A percentile compares a stretch with the other conserved stretches of the same genome.
Evolutionary conservation across 2,113 vertebrate genomes (phyloP).

Genomic region (Scomber colias): DNA sequence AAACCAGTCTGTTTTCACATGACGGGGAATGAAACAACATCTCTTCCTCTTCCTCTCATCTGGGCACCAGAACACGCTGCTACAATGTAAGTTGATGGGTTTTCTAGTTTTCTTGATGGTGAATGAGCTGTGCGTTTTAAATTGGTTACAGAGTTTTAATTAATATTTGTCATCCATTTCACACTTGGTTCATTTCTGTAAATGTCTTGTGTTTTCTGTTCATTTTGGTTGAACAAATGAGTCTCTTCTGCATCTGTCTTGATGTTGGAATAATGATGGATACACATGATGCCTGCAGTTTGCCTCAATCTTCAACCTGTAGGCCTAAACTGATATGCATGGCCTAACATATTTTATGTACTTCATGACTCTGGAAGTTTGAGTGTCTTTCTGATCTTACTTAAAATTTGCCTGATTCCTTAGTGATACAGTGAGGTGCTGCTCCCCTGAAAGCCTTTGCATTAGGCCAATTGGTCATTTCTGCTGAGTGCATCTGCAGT

Average conservation of each 20-base stretch:
- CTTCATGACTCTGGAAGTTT: background rate
- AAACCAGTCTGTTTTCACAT: constrained; percentile 75
- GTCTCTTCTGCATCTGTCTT: background rate
- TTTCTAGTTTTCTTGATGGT: background rate
- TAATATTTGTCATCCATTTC: background rate
- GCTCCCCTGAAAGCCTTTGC: background rate
- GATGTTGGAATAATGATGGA: background rate
- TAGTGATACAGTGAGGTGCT: background rate
- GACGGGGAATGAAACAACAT: constrained; percentile 64
- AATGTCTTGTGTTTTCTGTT: background rate
- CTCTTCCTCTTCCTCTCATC: constrained; percentile 31
- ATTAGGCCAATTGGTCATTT: constrained; percentile 12
- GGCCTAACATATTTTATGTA: background rate
- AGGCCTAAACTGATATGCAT: background rate
- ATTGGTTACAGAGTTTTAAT: background rate
- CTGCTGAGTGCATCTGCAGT: constrained; percentile 10
- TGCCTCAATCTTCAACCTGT: background rate
- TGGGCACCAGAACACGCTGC: constrained; percentile 22
- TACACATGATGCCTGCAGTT: background rate
- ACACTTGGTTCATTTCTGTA: background rate
- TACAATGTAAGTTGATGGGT: constrained; percentile 53
- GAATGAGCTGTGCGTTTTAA: too few species aligned
- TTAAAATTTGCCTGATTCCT: constrained; percentile 4
- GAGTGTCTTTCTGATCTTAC: constrained; percentile 2
- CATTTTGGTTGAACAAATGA: background rate